Base-by-base conservation (phyloP, 1,140 invertebrate species). In the Popillia japonica region DNA sequence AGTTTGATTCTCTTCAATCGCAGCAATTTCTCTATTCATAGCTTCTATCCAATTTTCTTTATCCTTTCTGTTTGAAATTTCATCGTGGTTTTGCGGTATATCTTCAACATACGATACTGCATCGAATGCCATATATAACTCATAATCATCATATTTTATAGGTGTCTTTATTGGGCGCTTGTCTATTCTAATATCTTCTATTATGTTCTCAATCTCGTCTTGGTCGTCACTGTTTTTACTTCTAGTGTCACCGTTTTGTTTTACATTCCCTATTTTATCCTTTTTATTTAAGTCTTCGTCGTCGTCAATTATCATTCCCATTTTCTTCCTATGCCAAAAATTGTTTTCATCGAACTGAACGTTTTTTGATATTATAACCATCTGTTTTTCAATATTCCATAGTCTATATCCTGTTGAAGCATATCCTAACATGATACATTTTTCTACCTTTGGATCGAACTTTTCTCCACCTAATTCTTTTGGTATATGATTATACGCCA, bases 391-490 rank as follows among this genome's bases (percentile, higher is more conserved):
- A 6, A 73, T 22, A 73, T 81, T 44, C 79, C 79, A 84, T 1
- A 85, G 64, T 41, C 83, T 72, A 64, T 84, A 84, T 40, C 82
- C 82, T 11, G 68, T 78, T 14, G 79, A 75, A 22, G 79, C 55
- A 44, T 84, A 83, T 72, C 81, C 79, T 23, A 83, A 48, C 64
- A 83, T 77, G 6, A 79, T 80, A 14, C 55, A 72, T 72, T 79
- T 79, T 22, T 79, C 79, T 3, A 73, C 27, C n/a, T 75, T 75
- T 17, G 73, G 17, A 74, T 81, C 80, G 22, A 81, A 48, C 34
- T 77, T 77, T 2, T 42, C 6, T 78, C 72, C 74, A 17, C 75
- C n/a, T 44, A 61, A 42, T 73, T 48, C 72, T 78, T 75, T 75
- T 44, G 78, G 79, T 4, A 82, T 55, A 73, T 81, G 81, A 11